A percentile compares a stretch with the other conserved stretches of the same genome.
Evolutionary conservation across 2,888 invertebrate species (phyloP).

Genomic region (Cheilosia soror): DNA sequence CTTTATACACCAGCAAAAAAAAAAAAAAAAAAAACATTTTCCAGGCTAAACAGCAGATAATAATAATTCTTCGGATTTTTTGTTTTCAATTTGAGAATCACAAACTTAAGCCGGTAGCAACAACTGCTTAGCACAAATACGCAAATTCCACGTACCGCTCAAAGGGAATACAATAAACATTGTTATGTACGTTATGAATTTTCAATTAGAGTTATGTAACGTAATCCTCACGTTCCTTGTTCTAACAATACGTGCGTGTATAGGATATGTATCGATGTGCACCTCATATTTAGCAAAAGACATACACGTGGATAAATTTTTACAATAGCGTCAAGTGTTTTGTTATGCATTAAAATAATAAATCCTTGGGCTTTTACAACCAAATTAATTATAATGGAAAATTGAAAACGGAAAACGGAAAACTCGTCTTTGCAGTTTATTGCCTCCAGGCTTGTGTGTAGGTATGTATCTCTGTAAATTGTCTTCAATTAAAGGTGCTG

Average conservation of each 20-base stretch:
- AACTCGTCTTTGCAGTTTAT: neutral
- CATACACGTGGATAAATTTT: slow-evolving; percentile 5
- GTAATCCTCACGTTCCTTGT: slow-evolving; percentile 38
- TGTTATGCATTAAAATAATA: slow-evolving; percentile 45
- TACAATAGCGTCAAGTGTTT: slow-evolving; percentile 7
- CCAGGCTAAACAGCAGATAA: neutral
- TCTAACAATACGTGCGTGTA: neutral
- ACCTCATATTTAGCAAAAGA: slow-evolving; percentile 19
- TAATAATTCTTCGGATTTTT: neutral
- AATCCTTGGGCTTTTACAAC: slow-evolving; percentile 21
- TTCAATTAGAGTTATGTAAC: slow-evolving; percentile 42
- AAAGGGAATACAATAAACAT: slow-evolving; percentile 1
- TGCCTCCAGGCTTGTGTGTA: too few species aligned
- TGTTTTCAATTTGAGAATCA: slow-evolving; percentile 10
- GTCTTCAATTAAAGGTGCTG: neutral
- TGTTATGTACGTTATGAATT: slow-evolving; percentile 46
- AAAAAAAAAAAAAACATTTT: neutral
- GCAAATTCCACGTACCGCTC: slow-evolving; percentile 5
- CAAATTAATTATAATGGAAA: slow-evolving; percentile 18
- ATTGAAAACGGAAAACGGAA: neutral
- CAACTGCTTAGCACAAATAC: slow-evolving; percentile 16
- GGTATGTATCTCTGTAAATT: too few species aligned
- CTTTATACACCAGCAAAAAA: neutral
- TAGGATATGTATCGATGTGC: slow-evolving; percentile 13
- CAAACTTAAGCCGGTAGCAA: slow-evolving; percentile 19